Base-by-base conservation (phyloP, 1,140 invertebrate genomes). In the Tetramorium alpestre region DNA sequence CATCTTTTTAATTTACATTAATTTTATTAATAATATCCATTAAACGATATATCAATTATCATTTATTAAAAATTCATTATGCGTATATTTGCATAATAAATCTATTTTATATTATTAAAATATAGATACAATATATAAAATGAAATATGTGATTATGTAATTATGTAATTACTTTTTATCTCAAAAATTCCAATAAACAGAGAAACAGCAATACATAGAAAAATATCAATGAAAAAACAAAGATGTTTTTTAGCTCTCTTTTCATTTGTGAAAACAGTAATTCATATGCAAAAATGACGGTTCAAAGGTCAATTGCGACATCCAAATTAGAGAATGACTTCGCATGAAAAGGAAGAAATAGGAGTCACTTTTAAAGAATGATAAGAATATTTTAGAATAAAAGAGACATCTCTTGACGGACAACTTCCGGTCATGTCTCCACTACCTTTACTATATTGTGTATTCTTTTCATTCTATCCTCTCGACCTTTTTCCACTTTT, bases 351-450 rank as follows among this genome's bases (percentile, higher is more conserved):
- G 10, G 22, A 38, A 47, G n/a, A 38, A 75, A 62, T 47, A 54
- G 25, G 18, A 69, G 47, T 69, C 33, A 82, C 11, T 73, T 49
- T 62, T 60, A 60, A 73, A 38, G 47, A 73, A 60, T 38, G 62
- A 80, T 69, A 69, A 47, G 65, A 69, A 69, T 16, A 69, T 69
- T 84, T 73, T 75, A 60, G 67, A 73, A 47, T 73, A 84, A 84
- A 62, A 84, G 67, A 56, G 7, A 16, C 44, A n/a, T 82, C 69
- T 47, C 41, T 47, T 60, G 67, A 82, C 44, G n/a, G 69, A 38
- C 64, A 86, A 90, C 93, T 94, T 94, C 94, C 94, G 93, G 89
- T 91, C 91, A 90, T 77, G 62, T 93, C 93, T 92, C 92, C 92
- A 93, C 93, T 94, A 94, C 91, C 87, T 88, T 93, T 93, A 93